These are phyloP conservation scores for Aurelia sp. DNA, from an alignment of 30 jellyfish, hydroid and myxozoan genomes.

Conservation along the genomic window DNA sequence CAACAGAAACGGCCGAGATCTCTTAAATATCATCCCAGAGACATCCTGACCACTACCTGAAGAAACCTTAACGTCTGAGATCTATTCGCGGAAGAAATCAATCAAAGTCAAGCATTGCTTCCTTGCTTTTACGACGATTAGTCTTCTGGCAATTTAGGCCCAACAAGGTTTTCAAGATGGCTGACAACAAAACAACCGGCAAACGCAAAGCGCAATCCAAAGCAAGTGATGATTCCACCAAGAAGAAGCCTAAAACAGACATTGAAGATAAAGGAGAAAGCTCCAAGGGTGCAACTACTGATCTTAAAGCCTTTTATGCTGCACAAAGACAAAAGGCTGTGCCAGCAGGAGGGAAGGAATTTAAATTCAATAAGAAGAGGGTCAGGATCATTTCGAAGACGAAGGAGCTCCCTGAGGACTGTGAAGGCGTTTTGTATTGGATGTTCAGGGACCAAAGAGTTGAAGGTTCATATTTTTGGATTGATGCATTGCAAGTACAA, in stretches of 20 bases:
- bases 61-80: no score
- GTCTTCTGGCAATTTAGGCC: constrained; percentile 30
- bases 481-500: no score
- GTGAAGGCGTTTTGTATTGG: constrained; percentile 66
- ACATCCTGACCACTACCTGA: no score
- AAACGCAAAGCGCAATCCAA: constrained; percentile 12
- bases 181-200: constrained; percentile 8
- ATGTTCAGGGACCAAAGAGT: constrained; percentile 82
- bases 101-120: background rate
- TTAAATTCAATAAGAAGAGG: constrained; percentile 65
- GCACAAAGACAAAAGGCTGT: constrained; percentile 32
- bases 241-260: background rate
- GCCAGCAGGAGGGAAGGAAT: constrained; percentile 46
- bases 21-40: no score
- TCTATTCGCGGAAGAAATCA: no score
- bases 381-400: constrained; percentile 54
- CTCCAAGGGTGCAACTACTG: background rate
- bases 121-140: background rate
- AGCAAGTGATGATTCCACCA: background rate
- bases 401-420: constrained; percentile 24
- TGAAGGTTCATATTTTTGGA: constrained; percentile 39
- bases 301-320: constrained; percentile 14
- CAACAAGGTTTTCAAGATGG: constrained; percentile 10
- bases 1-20: no score
- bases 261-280: background rate